Base-by-base conservation (phyloP, 2,113 vertebrate species). In the Colinus virginianus region DNA sequence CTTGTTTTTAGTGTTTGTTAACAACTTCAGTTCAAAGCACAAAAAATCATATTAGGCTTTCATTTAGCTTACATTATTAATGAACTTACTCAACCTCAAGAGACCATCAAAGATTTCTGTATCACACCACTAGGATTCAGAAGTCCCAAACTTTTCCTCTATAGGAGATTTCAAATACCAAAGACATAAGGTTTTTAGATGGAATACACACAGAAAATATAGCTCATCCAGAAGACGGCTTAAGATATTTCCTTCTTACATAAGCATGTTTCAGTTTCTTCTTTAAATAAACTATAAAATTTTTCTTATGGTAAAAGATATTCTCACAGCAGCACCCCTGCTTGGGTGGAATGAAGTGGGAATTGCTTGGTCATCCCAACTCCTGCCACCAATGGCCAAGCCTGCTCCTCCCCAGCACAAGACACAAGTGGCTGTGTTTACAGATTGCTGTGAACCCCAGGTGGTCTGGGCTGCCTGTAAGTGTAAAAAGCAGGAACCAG, bases 1-100 rank as follows among this genome's bases (percentile, higher is more conserved):
- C 45, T 72, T 86, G 56, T 34, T 90, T 94, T 64, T 42, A 56
- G 26, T 7, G 79, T 64, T 93, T 92, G n/a, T 70, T 77, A 79
- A 56, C 7, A 64, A 46, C 6, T 79, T 68, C 55, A 23, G 22
- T 71, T 86, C 76, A 70, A 91, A 78, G 51, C 36, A 71, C 61
- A 89, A 89, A 88, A 83, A 87, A 83, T 48, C 19, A 75, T n/a
- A 48, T 13, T n/a, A n/a, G 18, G 3, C 13, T 13, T 74, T 84
- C 13, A 34, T 71, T 84, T 59, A 70, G 63, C 13, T 80, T 68
- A 38, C 22, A 23, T 48, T 75, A 61, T 70, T 70, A 87, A 90
- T 51, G 53, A 78, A 66, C 8, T 30, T 28, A 28, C 10, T 70
- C 25, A 78, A 3, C 15, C 30, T 82, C 63, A 67, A 51, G 49